Percentiles rank a stretch among this genome's conserved stretches.
phyloP scores from a whole-genome alignment of 2,113 vertebrate genomes.

The Cepphus grylle region DNA sequence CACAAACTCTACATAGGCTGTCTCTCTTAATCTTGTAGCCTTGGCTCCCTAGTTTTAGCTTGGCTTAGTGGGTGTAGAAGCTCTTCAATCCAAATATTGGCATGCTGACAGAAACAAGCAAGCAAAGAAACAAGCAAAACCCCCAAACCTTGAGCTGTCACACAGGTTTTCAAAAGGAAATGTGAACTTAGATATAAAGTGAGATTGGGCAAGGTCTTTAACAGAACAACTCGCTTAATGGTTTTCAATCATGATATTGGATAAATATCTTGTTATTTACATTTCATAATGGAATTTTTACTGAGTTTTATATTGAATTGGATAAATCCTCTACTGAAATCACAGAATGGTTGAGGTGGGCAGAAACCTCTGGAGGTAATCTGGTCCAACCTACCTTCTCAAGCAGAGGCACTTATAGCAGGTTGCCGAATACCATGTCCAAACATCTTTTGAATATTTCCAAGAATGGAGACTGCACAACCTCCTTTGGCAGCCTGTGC shows the following conservation, averaged over 20 bases:
- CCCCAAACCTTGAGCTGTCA: not conserved
- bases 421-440: not conserved
- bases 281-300: not conserved
- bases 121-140: not conserved
- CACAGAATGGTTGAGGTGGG: not conserved
- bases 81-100: not conserved
- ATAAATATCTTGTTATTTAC: not conserved
- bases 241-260: not conserved
- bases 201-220: not conserved
- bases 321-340: not conserved
- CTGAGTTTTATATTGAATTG: not conserved
- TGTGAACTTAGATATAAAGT: not conserved
- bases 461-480: not conserved
- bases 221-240: not conserved
- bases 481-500: not conserved
- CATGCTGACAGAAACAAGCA: not conserved
- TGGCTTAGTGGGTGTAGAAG: not conserved
- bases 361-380: not conserved
- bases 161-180: not conserved
- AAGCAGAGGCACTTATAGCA: not conserved
- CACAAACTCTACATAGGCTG: not conserved
- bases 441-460: not conserved
- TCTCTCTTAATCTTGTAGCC: not conserved
- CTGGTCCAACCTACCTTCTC: not conserved
- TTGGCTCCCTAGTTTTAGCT: not conserved